Evolutionary conservation across 2,888 invertebrate species (phyloP).

Genomic region (Drosophila mettleri): DNA sequence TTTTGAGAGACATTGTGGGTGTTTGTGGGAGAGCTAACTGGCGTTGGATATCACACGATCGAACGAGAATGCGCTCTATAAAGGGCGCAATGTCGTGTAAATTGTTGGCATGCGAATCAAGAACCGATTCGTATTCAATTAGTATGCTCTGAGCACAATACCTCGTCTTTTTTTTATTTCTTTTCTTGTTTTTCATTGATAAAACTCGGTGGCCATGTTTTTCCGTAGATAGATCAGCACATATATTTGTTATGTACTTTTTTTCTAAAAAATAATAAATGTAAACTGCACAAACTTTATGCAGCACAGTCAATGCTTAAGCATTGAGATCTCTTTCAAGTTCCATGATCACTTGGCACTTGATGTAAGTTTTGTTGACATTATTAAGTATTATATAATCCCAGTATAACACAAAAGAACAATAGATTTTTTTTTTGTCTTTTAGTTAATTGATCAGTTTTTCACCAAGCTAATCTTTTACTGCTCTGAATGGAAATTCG

Average conservation of each 20-base stretch:
- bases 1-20: constrained; percentile 5
- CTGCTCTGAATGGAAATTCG: constrained; percentile 11
- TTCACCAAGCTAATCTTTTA: background rate
- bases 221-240: constrained; percentile 19
- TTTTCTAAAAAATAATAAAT: constrained; percentile 3
- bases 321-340: constrained; percentile 22
- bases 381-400: constrained; percentile 58
- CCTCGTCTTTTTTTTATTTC: background rate
- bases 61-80: constrained; percentile 24
- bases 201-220: constrained; percentile 61
- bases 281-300: constrained; percentile 3
- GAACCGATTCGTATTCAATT: constrained; percentile 11
- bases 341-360: constrained; percentile 11
- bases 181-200: constrained; percentile 62
- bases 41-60: constrained; percentile 48
- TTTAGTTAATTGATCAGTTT: constrained; percentile 18
- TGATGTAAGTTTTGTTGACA: constrained; percentile 47
- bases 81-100: constrained; percentile 42
- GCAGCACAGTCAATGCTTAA: constrained; percentile 6
- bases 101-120: constrained; percentile 16
- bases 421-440: constrained; percentile 49
- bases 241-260: constrained; percentile 21
- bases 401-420: constrained; percentile 45
- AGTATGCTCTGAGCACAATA: constrained; percentile 2
- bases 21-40: constrained; percentile 24